Percentiles rank a stretch among this genome's conserved stretches.
Evolutionary conservation across 2,888 invertebrate genomes (phyloP).

Genomic region (Sinodicranocentrus sp.): DNA sequence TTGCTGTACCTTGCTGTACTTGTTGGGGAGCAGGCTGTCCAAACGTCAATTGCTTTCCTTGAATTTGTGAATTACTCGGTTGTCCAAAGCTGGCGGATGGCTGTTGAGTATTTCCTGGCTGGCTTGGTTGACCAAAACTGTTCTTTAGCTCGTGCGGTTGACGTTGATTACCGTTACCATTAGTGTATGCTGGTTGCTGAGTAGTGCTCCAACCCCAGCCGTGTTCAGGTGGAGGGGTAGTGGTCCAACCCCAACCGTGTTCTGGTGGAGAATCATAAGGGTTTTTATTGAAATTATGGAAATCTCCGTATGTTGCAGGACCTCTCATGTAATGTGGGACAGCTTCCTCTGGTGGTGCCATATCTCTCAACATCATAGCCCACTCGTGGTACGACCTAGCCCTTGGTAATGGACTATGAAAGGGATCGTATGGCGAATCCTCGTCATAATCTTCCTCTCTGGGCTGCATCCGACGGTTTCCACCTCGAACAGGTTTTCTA

Average conservation of each 20-base stretch:
- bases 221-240: background rate
- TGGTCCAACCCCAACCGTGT: constrained; percentile 25
- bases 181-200: background rate
- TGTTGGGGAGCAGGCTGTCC: constrained; percentile 43
- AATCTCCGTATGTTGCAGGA: constrained; percentile 42
- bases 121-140: constrained; percentile 60
- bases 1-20: background rate
- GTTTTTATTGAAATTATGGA: constrained; percentile 1
- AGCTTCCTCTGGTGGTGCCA: constrained; percentile 12
- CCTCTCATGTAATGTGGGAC: constrained; percentile 17
- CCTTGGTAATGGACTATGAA: constrained; percentile 36
- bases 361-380: constrained; percentile 54
- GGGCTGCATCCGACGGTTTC: constrained; percentile 23
- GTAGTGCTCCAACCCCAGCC: constrained; percentile 42
- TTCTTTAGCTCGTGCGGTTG: constrained; percentile 39
- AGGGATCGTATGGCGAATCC: constrained; percentile 41
- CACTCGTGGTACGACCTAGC: constrained; percentile 50
- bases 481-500: constrained; percentile 14
- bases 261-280: constrained; percentile 17
- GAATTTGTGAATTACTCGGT: constrained; percentile 36
- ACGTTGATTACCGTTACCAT: too few species aligned
- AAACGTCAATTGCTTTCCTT: constrained; percentile 39
- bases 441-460: constrained; percentile 46
- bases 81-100: constrained; percentile 46
- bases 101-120: constrained; percentile 8